Base-by-base conservation (phyloP, 2,797 vertebrate species). In the Karalla daura region DNA sequence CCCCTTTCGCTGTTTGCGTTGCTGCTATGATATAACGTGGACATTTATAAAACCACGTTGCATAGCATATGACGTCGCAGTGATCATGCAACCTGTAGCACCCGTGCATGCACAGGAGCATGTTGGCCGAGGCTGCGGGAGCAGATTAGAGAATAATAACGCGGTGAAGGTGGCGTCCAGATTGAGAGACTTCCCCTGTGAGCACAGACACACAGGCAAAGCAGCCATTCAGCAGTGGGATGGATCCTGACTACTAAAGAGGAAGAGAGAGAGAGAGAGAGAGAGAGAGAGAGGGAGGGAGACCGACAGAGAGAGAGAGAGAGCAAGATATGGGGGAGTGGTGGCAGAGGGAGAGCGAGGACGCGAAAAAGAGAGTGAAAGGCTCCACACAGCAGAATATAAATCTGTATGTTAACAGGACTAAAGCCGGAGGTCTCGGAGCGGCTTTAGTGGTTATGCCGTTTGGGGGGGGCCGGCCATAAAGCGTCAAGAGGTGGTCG, bases 191-290 rank as follows among this genome's bases (percentile, higher is more conserved):
- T 84, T 80, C 75, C 75, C 66, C 53, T 84, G 83, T 84, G 80
- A 89, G 89, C 78, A 81, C 80, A 92, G 88, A 86, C 87, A 84
- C 86, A 80, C 87, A 90, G 87, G 89, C 89, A 88, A 89, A 93
- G 90, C 91, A 92, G 88, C 89, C 90, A 89, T 90, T 94, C 93
- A 88, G 94, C 93, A 94, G 93, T 93, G 91, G 93, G 93, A 95
- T 94, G 94, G 89, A 93, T 93, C 88, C 92, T 94, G 94, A 95
- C 94, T 94, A 94, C 94, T 94, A 95, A 94, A 93, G 90, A 95
- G 94, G 85, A 58, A 74, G 87, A 81, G 84, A 47, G 89, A 76
- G 86, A 85, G 86, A 61, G 87, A 74, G 86, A 7, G 68, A 65
- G 45, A 24, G 49, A 65, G 44, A 62, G 77, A 52, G 71, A 46